Base-by-base conservation (phyloP, 2,797 vertebrate species). In the Microctenopoma steveboyesi region DNA sequence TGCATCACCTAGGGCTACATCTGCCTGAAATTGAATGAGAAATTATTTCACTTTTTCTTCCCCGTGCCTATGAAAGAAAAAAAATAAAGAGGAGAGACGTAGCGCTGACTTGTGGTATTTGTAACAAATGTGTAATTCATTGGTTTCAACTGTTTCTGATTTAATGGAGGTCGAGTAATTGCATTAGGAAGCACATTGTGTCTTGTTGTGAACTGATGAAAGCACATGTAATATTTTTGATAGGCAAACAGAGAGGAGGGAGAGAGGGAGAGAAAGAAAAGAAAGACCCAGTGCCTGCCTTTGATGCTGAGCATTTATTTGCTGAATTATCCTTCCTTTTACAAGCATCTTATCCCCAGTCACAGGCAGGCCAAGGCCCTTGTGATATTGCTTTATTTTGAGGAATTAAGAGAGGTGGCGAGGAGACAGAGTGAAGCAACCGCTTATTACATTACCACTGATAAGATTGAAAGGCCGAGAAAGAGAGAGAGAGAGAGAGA, bases 321-420 rank as follows among this genome's bases (percentile, higher is more conserved):
- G 86, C 85, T 86, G 88, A 93, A 91, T 92, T 91, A 91, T 91
- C 84, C 85, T 74, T 87, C 89, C 88, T 90, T 91, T 93, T 89
- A 91, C 91, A 90, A 90, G 76, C 85, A 86, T 88, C 90, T 91
- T 92, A 91, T 92, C 91, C 89, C 81, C 88, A 89, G 90, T 92
- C 88, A 89, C 87, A 86, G 90, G 86, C 89, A 85, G 86, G 90
- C 89, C 84, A 78, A 83, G 85, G 91, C 77, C 87, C 79, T 86
- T 86, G 86, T 90, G 90, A 92, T 94, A 93, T 94, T 94, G 93
- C 90, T 93, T 91, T 92, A 92, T 94, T 94, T 91, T 92, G 90
- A 94, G 86, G 91, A 94, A 94, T 94, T 94, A 94, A 93, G 93
- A 92, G 91, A 92, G 88, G 91, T 90, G 89, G 92, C 76, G 85